Base-by-base conservation (phyloP, 2,888 invertebrate species). In the Lasioglossum lativentre region DNA sequence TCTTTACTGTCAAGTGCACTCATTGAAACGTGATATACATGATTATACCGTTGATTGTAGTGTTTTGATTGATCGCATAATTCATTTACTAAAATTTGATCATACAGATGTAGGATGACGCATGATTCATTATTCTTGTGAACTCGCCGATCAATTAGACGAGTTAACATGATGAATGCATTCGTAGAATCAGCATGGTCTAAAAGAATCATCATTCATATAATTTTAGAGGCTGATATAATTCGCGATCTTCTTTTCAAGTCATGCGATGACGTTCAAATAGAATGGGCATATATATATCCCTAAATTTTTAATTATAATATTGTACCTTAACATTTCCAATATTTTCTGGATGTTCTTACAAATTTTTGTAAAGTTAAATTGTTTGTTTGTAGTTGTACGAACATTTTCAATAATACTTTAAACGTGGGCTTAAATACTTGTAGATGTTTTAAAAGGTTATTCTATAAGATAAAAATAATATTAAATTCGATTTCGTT, bases 81-180 rank as follows among this genome's bases (percentile, higher is more conserved):
- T 78, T 80, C 74, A 83, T 85, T 87, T 80, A 77, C 71, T 27
- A 74, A 78, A 75, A 81, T 75, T 52, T 68, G 71, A 78, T 75
- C 75, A 78, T 68, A 52, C 66, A 56, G 73, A 81, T 73, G 77
- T 75, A 38, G 68, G 38, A 23, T 68, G 83, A 82, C 86, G 76
- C 76, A 83, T 82, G 79, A 87, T 88, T 85, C 87, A 78, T 90
- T 88, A 86, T 77, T 73, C 70, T 59, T 75, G 52, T 68, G 83
- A 74, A 82, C 75, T 80, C 83, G 72, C 45, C 66, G 66, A 75
- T 86, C 85, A 87, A 87, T 83, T 88, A 82, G 47, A 78, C 70
- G 75, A 75, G 86, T 76, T 90, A 87, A 87, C 83, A 82, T 88
- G 90, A 88, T 87, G 78, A 84, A 88, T 89, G 79, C 56, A 82